Conservation (phyloP, 1,140 invertebrate species). For the Drosophila fuyamai region DNA sequence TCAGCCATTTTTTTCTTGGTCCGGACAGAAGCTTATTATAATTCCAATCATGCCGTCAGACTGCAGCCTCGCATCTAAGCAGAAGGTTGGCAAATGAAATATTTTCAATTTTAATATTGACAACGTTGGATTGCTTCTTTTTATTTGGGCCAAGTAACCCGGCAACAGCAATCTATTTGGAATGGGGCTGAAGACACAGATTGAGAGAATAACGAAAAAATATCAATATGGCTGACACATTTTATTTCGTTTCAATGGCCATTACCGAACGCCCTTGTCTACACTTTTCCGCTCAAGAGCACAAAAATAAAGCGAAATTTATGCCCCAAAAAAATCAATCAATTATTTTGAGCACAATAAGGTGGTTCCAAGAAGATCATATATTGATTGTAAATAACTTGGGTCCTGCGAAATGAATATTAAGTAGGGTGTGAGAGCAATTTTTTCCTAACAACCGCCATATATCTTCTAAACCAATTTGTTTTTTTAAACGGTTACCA, state of each 20-base stretch:
- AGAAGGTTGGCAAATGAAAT: slow-evolving; percentile 46
- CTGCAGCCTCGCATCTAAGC: slow-evolving; percentile 41
- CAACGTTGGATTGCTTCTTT: slow-evolving; percentile 17
- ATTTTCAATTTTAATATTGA: slow-evolving; percentile 77
- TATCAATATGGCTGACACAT: slow-evolving; percentile 49
- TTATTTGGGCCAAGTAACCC: slow-evolving; percentile 9
- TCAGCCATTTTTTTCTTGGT: slow-evolving; percentile 4
- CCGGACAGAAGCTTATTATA: slow-evolving; percentile 64
- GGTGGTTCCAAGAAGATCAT: slow-evolving; percentile 28
- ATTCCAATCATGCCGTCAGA: slow-evolving; percentile 66
- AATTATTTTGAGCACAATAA: slow-evolving; percentile 48
- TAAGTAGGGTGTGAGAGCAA: slow-evolving; percentile 18
- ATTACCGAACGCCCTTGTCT: slow-evolving; percentile 60
- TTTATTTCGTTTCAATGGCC: slow-evolving; percentile 52
- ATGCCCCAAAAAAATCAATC: slow-evolving; percentile 55
- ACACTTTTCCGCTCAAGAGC: slow-evolving; percentile 48
- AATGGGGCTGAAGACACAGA: background rate
- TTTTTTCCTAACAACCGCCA: slow-evolving; percentile 1
- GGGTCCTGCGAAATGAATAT: slow-evolving; percentile 34
- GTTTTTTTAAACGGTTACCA: too few species aligned
- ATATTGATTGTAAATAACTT: slow-evolving; percentile 41
- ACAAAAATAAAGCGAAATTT: slow-evolving; percentile 23
- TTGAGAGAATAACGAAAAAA: slow-evolving; percentile 26
- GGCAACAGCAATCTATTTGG: slow-evolving; percentile 28
- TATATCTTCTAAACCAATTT: background rate